A percentile compares a stretch with the other conserved stretches of the same genome.
Conservation (phyloP, 2,888 invertebrate species). For the Chloroclystis v-ata region DNA sequence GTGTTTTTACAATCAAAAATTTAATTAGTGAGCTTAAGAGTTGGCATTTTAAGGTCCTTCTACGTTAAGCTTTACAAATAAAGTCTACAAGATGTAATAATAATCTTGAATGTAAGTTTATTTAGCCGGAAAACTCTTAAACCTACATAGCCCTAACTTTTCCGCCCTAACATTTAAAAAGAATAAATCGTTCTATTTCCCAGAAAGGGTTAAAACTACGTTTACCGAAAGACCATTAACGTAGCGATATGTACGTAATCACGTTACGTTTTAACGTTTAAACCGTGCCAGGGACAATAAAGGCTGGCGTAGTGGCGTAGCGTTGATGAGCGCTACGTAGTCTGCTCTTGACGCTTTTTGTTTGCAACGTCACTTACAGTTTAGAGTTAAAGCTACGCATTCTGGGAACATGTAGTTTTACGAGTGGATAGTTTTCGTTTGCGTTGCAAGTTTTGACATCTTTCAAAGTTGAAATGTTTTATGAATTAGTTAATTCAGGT, state of each 20-base stretch:
- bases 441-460: background rate
- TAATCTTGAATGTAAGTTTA: no score
- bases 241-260: slow-evolving; percentile 40
- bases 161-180: slow-evolving; percentile 11
- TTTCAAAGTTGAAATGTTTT: no score
- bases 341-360: slow-evolving; percentile 19
- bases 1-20: no score
- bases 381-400: slow-evolving; percentile 7
- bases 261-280: slow-evolving; percentile 43
- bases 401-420: slow-evolving; percentile 8
- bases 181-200: slow-evolving; percentile 15
- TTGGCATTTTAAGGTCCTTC: no score
- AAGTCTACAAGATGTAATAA: no score
- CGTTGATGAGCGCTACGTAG: slow-evolving; percentile 15
- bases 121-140: no score
- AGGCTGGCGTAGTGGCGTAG: slow-evolving; percentile 2
- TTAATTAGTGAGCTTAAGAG: no score
- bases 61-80: no score
- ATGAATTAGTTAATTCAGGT: no score
- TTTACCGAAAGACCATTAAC: slow-evolving; percentile 31
- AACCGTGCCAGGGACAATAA: slow-evolving; percentile 31
- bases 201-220: slow-evolving; percentile 15
- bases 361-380: slow-evolving; percentile 8
- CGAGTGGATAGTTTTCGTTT: slow-evolving; percentile 1
- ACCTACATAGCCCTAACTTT: no score